Percentiles rank a stretch among this genome's conserved stretches.
Conservation (phyloP, 2,888 invertebrate genomes). For the Girardia tigrina region DNA sequence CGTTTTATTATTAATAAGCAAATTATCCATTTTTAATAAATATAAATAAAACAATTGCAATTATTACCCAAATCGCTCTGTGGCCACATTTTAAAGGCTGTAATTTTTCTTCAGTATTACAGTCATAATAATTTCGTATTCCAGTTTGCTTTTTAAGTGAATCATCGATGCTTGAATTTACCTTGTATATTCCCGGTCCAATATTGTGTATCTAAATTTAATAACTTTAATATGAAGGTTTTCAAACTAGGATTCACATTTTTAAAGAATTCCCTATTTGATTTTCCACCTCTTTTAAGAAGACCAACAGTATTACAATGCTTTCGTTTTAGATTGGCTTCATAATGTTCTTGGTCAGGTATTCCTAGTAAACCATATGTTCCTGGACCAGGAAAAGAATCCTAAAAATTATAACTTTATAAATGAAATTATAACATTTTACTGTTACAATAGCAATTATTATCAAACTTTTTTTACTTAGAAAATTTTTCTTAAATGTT, state of each 20-base stretch:
- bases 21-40: no score
- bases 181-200: neutral
- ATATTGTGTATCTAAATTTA: neutral
- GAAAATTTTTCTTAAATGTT: no score
- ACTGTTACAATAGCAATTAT: no score
- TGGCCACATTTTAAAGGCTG: neutral
- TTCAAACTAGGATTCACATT: neutral
- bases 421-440: no score
- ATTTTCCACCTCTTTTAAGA: neutral
- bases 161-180: neutral
- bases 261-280: neutral
- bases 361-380: slow-evolving; percentile 15
- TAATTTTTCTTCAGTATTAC: neutral
- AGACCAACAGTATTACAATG: slow-evolving; percentile 18
- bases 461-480: no score
- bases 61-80: slow-evolving; percentile 7
- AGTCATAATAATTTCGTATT: neutral
- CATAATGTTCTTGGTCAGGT: neutral
- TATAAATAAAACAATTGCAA: no score
- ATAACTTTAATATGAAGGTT: neutral
- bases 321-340: neutral
- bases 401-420: no score
- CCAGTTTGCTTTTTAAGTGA: neutral
- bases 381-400: slow-evolving; percentile 25
- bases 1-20: no score